Evolutionary conservation across 2,797 vertebrate genomes (phyloP), one percentile per base, ranked within the genome.

Genomic region (Anomalospiza imberbis): DNA sequence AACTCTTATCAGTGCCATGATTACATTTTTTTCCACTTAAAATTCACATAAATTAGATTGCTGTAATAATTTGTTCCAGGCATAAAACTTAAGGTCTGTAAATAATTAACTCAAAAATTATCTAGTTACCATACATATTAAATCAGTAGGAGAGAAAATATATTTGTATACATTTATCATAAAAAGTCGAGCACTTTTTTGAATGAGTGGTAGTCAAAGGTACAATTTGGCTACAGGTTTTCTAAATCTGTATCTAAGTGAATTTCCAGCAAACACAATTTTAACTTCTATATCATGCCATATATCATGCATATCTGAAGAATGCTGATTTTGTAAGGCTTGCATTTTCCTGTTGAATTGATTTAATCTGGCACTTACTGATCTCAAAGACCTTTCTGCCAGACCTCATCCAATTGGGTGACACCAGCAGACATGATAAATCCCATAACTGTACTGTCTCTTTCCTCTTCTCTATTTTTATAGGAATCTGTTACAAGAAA

Each of bases 331-430:
- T 91, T 71, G 14, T 77, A 76, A 73, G 32, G 20, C 36, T 70
- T 76, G 28, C 8, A 60, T 58, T 66, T 76, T 92, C 29, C 16
- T 76, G 32, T 48, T 44, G 24, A 73, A 93, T 91, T 87, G 93
- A 89, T 26, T 88, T 85, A 94, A 93, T 85, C 65, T 94, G 75
- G 40, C 58, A 74, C 74, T 93, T 96, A 62, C 28, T 80, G 71
- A 92, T 90, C 61, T 53, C 34, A 7, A 47, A 66, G 13, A 48
- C 28, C 60, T 84, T 89, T 86, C 75, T 95, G 67, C 57, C 62
- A 91, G 89, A 76, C 42, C 57, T 67, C 60, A 28, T 80, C 45
- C 75, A 60, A 74, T 53, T 51, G 89, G 53, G 62, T 88, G 76
- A 85, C 70, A 73, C 88, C 51, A 91, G 50, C 38, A 94, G 44